Evolutionary conservation across 2,113 vertebrate genomes (phyloP), one percentile per base, ranked within the genome.

Genomic region (Halcyon senegalensis): DNA sequence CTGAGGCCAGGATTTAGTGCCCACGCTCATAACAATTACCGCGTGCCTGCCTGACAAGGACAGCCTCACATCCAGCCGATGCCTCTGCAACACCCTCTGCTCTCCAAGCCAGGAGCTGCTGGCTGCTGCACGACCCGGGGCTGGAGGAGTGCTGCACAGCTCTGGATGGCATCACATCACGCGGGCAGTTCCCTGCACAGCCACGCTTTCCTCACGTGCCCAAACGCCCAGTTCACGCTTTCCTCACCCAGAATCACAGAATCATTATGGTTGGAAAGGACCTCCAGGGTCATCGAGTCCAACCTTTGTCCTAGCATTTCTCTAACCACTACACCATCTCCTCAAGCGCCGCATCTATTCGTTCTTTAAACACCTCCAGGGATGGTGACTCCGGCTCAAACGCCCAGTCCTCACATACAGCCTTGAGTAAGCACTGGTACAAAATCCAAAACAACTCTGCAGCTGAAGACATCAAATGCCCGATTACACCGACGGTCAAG

Each of bases 71-170:
- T 63, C n/a, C 41, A 58, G 44, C 10, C 33, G 30, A 3, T 1
- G 16, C 7, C 58, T 53, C 56, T 24, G 35, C 28, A 41, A 33
- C 10, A 9, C 7, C 15, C 37, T 1, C 20, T 35, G 35, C 37
- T 33, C 70, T 59, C 17, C 63, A 30, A 8, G 15, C 30, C 25
- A 6, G 16, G 28, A 68, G 50, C 68, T 41, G 24, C 24, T 8
- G 5, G 15, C 16, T 11, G 13, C 46, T 23, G 51, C 21, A 4
- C 8, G 10, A 14, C 5, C 11, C 0, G 4, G 14, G 0, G 30
- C 46, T 66, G 4, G 1, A 35, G 23, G 23, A 53, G 35, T 3
- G 43, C 19, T 0, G 5, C 24, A 30, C 7, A 21, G 19, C 17
- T 13, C 39, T 0, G 9, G 33, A 12, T 4, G 4, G 6, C 7